Evolutionary conservation across 2,113 vertebrate species (phyloP).

Genomic region (Rhadina sibilatrix): DNA sequence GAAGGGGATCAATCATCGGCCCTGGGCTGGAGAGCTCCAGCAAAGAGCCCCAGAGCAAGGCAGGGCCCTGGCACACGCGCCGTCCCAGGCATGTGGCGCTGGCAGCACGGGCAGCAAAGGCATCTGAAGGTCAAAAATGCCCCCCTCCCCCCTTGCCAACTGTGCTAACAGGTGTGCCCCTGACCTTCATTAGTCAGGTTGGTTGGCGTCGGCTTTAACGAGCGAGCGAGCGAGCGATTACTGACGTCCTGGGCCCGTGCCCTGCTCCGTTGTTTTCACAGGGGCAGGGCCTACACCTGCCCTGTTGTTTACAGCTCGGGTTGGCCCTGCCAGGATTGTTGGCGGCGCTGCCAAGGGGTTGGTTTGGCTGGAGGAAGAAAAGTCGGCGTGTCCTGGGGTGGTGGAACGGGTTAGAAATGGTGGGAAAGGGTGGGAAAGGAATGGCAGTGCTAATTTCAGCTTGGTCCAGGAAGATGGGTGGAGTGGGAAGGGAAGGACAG

Average conservation of each 20-base stretch:
- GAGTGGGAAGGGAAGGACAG: neutral
- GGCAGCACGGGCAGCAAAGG: neutral
- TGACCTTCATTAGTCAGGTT: neutral
- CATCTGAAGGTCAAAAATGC: slow-evolving; percentile 16
- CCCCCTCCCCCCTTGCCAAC: too few relatives aligned
- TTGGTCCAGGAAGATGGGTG: neutral
- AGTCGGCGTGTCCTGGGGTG: rapidly evolving
- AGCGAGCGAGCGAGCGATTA: neutral
- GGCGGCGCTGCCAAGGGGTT: neutral
- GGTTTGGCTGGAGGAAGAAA: neutral
- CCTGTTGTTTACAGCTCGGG: neutral
- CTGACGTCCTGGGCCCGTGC: neutral
- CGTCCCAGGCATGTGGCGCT: neutral
- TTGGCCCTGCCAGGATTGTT: neutral
- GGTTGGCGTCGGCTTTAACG: neutral
- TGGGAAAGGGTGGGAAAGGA: neutral
- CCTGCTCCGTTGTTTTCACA: rapidly evolving
- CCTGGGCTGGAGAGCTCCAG: neutral
- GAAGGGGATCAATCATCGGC: neutral
- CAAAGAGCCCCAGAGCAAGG: neutral
- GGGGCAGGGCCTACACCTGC: neutral
- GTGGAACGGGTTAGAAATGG: neutral
- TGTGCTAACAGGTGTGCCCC: neutral
- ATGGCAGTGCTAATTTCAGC: neutral
- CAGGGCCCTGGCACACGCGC: neutral